A percentile compares a stretch with the other conserved stretches of the same genome.
phyloP scores from a whole-genome alignment of 1,140 invertebrate genomes.

The Saccostrea glomerata region DNA sequence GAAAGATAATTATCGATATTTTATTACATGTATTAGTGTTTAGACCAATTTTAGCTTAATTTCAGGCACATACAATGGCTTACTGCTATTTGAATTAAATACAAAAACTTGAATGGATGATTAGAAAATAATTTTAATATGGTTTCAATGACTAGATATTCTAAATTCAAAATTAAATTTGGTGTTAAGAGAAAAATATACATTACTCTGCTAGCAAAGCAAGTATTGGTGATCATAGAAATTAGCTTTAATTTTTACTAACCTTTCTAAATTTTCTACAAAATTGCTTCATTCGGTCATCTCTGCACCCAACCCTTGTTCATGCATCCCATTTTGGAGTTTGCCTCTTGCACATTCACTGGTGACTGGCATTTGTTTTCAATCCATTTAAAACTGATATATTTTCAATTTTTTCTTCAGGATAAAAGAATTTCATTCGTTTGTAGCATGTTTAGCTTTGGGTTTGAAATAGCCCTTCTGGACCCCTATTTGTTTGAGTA shows the following conservation, averaged over 20 bases:
- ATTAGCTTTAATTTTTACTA: not conserved
- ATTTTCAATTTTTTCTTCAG: not conserved
- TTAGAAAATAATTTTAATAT: too few species aligned
- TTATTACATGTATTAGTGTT: too few species aligned
- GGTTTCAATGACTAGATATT: not conserved
- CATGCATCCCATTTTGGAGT: not conserved
- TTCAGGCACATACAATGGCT: too few species aligned
- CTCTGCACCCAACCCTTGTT: not conserved
- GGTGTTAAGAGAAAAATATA: not conserved
- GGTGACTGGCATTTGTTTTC: not conserved
- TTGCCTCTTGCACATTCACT: not conserved
- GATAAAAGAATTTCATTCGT: not conserved
- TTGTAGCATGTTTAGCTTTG: not conserved
- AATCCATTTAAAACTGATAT: not conserved
- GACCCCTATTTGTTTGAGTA: too few species aligned
- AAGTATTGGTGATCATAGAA: constrained; percentile 13
- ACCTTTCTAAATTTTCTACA: not conserved
- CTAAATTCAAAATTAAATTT: not conserved
- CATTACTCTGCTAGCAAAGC: not conserved
- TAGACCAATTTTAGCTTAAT: too few species aligned
- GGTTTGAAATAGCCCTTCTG: too few species aligned
- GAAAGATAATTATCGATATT: too few species aligned
- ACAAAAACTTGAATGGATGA: too few species aligned
- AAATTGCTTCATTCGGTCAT: not conserved
- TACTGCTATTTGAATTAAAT: too few species aligned